Conservation (phyloP, 2,797 vertebrate genomes). For the Sebastes steindachneri region DNA sequence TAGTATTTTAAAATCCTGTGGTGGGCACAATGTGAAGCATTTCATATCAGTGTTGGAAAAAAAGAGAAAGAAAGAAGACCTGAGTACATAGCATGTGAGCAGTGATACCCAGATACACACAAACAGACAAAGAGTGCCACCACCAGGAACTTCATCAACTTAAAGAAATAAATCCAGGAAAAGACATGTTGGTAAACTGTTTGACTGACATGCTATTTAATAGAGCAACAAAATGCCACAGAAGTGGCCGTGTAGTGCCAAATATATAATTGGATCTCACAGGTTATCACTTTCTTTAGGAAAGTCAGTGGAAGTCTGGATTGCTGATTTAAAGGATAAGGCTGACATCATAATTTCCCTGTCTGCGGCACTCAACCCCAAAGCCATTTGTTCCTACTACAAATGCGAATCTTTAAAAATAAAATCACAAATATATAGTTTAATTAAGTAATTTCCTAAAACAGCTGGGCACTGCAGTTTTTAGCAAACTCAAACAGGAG, state of each 20-base stretch:
- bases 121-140: slow-evolving; percentile 7
- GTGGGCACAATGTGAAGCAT: background rate
- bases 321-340: background rate
- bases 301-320: background rate
- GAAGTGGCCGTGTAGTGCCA: background rate
- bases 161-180: background rate
- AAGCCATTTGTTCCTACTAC: background rate
- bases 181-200: background rate
- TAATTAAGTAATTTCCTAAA: background rate
- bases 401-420: background rate
- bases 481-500: background rate
- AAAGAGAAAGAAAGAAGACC: background rate
- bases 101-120: background rate
- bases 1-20: background rate
- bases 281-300: background rate
- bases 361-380: background rate
- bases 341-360: background rate
- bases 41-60: background rate
- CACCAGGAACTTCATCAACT: background rate
- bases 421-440: background rate
- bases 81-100: too few relatives aligned
- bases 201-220: background rate
- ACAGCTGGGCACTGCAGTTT: background rate
- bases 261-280: background rate
- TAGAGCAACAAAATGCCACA: background rate